Percentiles rank a stretch among this genome's conserved stretches.
phyloP scores from a whole-genome alignment of 2,797 vertebrate species.

The Sebastes itinus region DNA sequence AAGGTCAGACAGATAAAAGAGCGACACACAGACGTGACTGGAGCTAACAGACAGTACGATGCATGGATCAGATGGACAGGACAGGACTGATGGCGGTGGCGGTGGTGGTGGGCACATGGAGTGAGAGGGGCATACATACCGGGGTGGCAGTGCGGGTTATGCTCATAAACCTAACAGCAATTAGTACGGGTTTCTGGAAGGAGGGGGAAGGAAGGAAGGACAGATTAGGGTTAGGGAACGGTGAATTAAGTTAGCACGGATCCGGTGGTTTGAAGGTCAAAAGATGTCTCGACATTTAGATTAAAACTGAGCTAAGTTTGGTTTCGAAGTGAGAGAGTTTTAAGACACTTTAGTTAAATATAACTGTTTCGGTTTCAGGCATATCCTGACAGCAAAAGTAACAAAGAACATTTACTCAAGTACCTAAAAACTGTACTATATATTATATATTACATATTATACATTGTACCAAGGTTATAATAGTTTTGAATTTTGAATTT shows the following conservation, averaged over 20 bases:
- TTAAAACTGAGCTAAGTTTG: not conserved
- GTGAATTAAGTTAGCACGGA: not conserved
- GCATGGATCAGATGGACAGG: slow-evolving; percentile 36
- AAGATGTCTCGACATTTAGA: not conserved
- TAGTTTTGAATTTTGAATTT: rapidly evolving
- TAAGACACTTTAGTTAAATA: not conserved
- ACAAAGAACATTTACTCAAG: not conserved
- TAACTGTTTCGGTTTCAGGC: not conserved
- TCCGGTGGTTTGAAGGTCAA: slow-evolving; percentile 7
- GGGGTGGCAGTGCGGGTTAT: slow-evolving; percentile 93
- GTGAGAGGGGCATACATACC: slow-evolving; percentile 90
- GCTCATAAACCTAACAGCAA: slow-evolving; percentile 99
- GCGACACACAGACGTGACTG: slow-evolving; percentile 24
- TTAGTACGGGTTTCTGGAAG: slow-evolving; percentile 98
- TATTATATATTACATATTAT: too few relatives aligned
- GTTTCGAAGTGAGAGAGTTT: not conserved
- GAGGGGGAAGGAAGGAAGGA: slow-evolving; percentile 78
- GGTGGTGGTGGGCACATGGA: slow-evolving; percentile 31
- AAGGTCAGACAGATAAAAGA: slow-evolving; percentile 10
- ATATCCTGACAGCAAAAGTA: not conserved
- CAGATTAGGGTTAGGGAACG: slow-evolving; percentile 76
- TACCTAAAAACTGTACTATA: not conserved
- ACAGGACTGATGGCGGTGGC: slow-evolving; percentile 28
- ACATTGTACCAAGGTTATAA: too few relatives aligned
- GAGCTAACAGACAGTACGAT: slow-evolving; percentile 38